A percentile compares a stretch with the other conserved stretches of the same genome.
Evolutionary conservation across 1,140 invertebrate species (phyloP).

Genomic region (Parapsyche elsis): DNA sequence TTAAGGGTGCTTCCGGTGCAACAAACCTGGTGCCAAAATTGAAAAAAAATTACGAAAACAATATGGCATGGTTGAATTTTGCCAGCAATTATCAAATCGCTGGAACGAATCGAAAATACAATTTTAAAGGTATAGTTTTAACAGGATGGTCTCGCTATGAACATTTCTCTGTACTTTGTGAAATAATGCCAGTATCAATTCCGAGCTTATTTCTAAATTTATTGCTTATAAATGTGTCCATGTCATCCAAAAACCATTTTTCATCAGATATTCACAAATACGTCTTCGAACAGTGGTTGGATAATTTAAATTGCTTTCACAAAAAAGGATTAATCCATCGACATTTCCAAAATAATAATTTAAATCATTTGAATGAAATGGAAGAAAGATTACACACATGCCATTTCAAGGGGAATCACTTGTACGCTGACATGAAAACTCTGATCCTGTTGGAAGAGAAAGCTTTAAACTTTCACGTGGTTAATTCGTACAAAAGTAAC

Average conservation of each 20-base stretch:
- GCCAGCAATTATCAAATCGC: conserved; percentile 59
- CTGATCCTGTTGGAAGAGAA: conserved; percentile 29
- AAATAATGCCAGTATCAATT: conserved; percentile 86
- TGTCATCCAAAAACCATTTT: not conserved
- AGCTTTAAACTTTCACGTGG: conserved; percentile 18
- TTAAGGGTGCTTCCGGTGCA: conserved; percentile 90
- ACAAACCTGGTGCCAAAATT: conserved; percentile 74
- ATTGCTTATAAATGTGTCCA: conserved; percentile 42
- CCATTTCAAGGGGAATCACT: conserved; percentile 39
- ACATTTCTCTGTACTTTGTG: conserved; percentile 93
- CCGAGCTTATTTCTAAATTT: conserved; percentile 76
- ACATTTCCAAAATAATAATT: not conserved
- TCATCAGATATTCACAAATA: conserved; percentile 15
- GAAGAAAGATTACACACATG: conserved; percentile 37
- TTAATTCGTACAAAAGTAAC: conserved; percentile 35
- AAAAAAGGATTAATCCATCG: conserved; percentile 13
- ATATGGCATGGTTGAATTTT: conserved; percentile 61
- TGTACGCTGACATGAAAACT: conserved; percentile 45
- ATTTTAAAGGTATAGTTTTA: conserved; percentile 59
- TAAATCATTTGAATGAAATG: conserved; percentile 29
- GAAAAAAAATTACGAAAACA: conserved; percentile 59
- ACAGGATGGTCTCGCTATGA: conserved; percentile 88
- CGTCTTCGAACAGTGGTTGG: conserved; percentile 33
- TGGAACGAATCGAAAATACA: conserved; percentile 57
- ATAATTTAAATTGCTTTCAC: conserved; percentile 24